Percentiles rank a stretch among this genome's conserved stretches.
Evolutionary conservation across 2,113 vertebrate species (phyloP).

Genomic region (Theropithecus gelada): DNA sequence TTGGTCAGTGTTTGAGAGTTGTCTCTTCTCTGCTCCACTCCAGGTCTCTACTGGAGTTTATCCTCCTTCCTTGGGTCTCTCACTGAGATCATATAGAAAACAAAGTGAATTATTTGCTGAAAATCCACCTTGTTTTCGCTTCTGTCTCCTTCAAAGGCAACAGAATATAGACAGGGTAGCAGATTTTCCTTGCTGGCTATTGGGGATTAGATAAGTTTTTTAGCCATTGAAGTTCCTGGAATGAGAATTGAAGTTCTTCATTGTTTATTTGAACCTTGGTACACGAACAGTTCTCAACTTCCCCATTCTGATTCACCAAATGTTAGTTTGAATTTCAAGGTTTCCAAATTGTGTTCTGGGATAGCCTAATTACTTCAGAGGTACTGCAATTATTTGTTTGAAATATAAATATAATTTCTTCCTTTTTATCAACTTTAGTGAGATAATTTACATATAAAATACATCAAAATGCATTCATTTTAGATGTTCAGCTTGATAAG

Average conservation of each 20-base stretch:
- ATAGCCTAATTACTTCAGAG: neutral
- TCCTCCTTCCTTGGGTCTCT: neutral
- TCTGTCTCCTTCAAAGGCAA: neutral
- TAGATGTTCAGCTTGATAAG: neutral
- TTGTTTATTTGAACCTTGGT: neutral
- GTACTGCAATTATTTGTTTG: neutral
- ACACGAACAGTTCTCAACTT: neutral
- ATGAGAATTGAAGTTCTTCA: neutral
- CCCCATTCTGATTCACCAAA: neutral
- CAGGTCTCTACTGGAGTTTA: too few species aligned
- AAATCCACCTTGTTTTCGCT: neutral
- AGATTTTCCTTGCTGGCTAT: neutral
- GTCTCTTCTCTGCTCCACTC: neutral
- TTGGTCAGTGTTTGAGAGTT: too few species aligned
- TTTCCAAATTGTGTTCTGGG: neutral
- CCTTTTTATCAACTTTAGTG: neutral
- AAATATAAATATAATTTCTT: neutral
- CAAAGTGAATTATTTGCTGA: neutral
- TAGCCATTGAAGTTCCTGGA: neutral
- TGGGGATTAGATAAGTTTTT: neutral
- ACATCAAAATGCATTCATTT: neutral
- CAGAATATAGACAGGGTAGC: too few species aligned
- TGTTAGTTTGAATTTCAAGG: neutral
- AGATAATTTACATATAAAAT: neutral
- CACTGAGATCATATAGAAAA: neutral